Evolutionary conservation across 1,140 invertebrate species (phyloP), one percentile per base, ranked within the genome.

Genomic region (Rhagoletis zephyria): DNA sequence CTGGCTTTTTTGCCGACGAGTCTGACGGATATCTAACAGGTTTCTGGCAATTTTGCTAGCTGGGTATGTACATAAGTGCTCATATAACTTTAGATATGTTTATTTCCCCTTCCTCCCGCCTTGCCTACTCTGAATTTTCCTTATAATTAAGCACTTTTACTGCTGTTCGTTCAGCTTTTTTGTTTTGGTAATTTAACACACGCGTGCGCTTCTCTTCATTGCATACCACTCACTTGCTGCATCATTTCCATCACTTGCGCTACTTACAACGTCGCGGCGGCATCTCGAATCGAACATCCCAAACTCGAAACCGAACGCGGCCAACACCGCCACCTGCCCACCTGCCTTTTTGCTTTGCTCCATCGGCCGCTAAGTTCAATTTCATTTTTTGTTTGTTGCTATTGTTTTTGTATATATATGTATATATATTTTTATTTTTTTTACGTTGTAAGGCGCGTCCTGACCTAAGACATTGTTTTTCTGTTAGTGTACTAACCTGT

Each of bases 401-500:
- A 30, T 30, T 30, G 30, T 30, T 30, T 30, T 30, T 30, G 30
- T 30, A 30, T 30, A 30, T 30, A 30, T 30, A 30, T 30, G 30
- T 30, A 30, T 30, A 30, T 30, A 30, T 30, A 30, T 30, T 87
- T 67, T 2, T 67, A n/a, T 40, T 48, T 30, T 67, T 45, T 19
- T 56, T 51, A 45, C 74, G 65, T 74, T 74, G 59, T n/a, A 77
- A 16, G 51, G 40, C 67, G 86, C 86, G 70, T 87, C 86, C 86
- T 87, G 86, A 87, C 86, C 86, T 87, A 87, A 87, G 86, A 87
- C 86, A 87, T 87, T 61, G 48, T 74, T 87, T 87, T 87, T 87
- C 56, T 70, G 65, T 70, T 74, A 60, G 67, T 70, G 65, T 63
- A 86, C 61, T 9, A 56, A 67, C 63, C 65, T 87, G 85, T 30